Evolutionary conservation across 2,888 invertebrate species (phyloP), one percentile per base, ranked within the genome.

Genomic region (Limnephilus auricula): DNA sequence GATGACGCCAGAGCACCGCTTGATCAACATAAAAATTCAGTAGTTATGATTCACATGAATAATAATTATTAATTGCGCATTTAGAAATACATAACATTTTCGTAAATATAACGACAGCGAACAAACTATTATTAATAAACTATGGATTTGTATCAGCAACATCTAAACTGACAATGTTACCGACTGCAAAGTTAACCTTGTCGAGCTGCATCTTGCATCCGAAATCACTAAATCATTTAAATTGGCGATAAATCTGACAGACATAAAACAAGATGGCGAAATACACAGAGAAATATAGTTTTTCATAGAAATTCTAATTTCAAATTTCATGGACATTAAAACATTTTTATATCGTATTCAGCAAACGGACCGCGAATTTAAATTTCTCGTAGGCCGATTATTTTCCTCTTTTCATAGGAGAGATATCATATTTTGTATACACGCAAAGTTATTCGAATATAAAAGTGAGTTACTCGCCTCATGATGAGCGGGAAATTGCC

Each of bases 401-500:
- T 65, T 65, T 65, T 65, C n/a, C 65, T 2, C 65, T 25, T 32
- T 34, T 30, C 13, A 80, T 12, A 15, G 12, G 25, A 32, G 32
- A 18, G 34, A 34, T n/a, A 82, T 82, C 34, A 82, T 32, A 82
- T 82, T 82, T 82, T 82, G 30, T 82, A 32, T 34, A 32, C 18
- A 32, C 80, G 15, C 18, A 82, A 82, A 32, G 31, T 31, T 31
- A 32, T 82, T 82, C 32, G 32, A 32, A 82, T 31, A 82, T 82
- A 82, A 32, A 65, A 25, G 65, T 65, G 34, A 82, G 82, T 37
- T 32, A 32, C 34, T 18, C 82, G 34, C 34, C 25, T 37, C 34
- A 32, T 34, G 82, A 32, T 25, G 82, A 37, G 82, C 82, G 9
- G 34, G 82, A 82, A 82, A 82, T 82, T 82, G 82, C 82, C 25